A percentile compares a stretch with the other conserved stretches of the same genome.
phyloP scores from a whole-genome alignment of 64 coral and sea anemone species.

The Montipora sp. region DNA sequence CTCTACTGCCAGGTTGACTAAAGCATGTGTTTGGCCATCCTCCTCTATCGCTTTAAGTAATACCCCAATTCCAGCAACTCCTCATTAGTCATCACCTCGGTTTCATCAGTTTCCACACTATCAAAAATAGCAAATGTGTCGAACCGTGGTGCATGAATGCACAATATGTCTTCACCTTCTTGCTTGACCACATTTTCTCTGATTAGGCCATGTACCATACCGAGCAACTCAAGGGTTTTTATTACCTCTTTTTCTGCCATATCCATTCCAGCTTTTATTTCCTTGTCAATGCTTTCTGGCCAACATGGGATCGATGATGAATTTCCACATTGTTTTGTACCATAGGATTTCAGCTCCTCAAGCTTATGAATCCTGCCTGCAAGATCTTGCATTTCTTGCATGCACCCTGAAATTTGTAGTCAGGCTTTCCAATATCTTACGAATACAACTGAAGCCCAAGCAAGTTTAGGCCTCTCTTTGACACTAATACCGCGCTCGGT shows the following conservation, averaged over 20 bases:
- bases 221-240: conserved; percentile 41
- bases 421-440: conserved; percentile 57
- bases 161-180: conserved; percentile 33
- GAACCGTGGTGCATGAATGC: not conserved
- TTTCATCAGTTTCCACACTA: conserved; percentile 53
- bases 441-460: conserved; percentile 51
- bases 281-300: conserved; percentile 47
- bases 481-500: too few relatives aligned
- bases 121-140: conserved; percentile 26
- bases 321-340: conserved; percentile 6
- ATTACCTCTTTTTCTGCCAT: conserved; percentile 55
- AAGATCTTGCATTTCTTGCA: conserved; percentile 51
- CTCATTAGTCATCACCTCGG: conserved; percentile 7
- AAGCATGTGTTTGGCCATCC: conserved; percentile 22
- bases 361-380: conserved; percentile 28
- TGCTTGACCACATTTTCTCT: conserved; percentile 20
- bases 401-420: conserved; percentile 21
- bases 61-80: conserved; percentile 46
- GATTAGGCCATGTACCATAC: conserved; percentile 11
- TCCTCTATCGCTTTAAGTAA: conserved; percentile 45
- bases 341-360: conserved; percentile 13
- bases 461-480: conserved; percentile 7
- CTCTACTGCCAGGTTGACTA: not conserved
- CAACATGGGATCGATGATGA: conserved; percentile 1
- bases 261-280: conserved; percentile 46